Evolutionary conservation across 2,888 invertebrate genomes (phyloP), one percentile per base, ranked within the genome.

Genomic region (Actias luna): DNA sequence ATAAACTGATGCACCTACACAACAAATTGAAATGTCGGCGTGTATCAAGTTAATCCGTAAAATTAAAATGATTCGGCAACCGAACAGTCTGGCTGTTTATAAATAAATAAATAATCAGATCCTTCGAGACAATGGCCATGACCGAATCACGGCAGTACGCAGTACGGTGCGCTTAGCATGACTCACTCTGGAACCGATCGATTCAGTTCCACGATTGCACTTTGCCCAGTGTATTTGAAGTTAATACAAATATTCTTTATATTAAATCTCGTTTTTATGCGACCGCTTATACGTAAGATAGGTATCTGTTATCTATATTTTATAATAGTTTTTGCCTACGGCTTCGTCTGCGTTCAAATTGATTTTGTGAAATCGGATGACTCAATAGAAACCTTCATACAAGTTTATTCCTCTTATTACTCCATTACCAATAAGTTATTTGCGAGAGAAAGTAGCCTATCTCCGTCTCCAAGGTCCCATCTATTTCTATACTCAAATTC

Each of bases 101-200:
- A 62, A 62, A 62, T 62, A 62, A 42, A 39, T 29, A 58, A 62
- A 57, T 46, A 62, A 39, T 58, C 52, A 36, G 35, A 55, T 35
- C 27, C 55, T 42, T 31, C 57, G 64, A 70, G 69, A 69, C 65
- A 72, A 69, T 68, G 72, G 64, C 72, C 70, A 63, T 72, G 72
- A 71, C 69, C 69, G 69, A 29, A n/a, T n/a, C n/a, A 36, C 59
- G 62, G 27, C 7, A 55, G 55, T 39, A 14, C 60, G 39, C 52
- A n/a, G n/a, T n/a, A 39, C 50, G 59, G 46, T 58, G 39, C 55
- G 55, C 29, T 63, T 60, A 36, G 63, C 55, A 52, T 63, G 63
- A 63, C 59, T 63, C 63, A 63, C 39, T 42, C 58, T 57, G 61
- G 57, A 62, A 42, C 61, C 29, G 57, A 62, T 62, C 61, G 61